Conservation (phyloP, 1,140 invertebrate species). For the Drosophila carrolli region DNA sequence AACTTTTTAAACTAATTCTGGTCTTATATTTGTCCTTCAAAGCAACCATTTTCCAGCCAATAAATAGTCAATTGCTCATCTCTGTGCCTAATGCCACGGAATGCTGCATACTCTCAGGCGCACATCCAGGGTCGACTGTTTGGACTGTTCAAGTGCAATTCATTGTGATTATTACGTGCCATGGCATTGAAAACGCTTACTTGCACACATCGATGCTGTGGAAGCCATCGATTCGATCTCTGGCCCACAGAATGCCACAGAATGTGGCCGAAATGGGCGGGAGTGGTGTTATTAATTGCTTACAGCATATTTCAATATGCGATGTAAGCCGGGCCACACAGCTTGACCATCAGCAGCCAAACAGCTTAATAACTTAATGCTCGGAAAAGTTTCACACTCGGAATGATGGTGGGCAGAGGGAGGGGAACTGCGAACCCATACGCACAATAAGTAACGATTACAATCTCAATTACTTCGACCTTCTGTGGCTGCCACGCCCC, state of each 20-base stretch:
- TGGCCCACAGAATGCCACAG: not conserved
- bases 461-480: slow-evolving; percentile 79
- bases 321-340: slow-evolving; percentile 28
- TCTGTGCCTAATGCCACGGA: slow-evolving; percentile 16
- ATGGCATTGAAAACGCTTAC: slow-evolving; percentile 70
- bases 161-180: slow-evolving; percentile 78
- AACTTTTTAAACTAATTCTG: too few relatives aligned
- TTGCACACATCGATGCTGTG: slow-evolving; percentile 27
- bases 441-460: slow-evolving; percentile 77
- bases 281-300: slow-evolving; percentile 72
- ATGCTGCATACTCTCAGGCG: slow-evolving; percentile 65
- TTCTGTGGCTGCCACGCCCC: slow-evolving; percentile 35
- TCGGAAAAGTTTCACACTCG: slow-evolving; percentile 64
- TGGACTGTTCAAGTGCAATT: slow-evolving; percentile 72
- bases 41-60: not conserved
- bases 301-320: slow-evolving; percentile 71
- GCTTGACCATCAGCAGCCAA: slow-evolving; percentile 44
- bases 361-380: slow-evolving; percentile 81
- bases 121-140: slow-evolving; percentile 43
- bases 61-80: slow-evolving; percentile 2
- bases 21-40: too few relatives aligned
- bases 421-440: slow-evolving; percentile 33
- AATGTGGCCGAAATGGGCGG: not conserved
- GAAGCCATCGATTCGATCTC: slow-evolving; percentile 23
- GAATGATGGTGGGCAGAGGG: not conserved